These are phyloP conservation scores for Pollenia labialis DNA, from an alignment of 2,888 invertebrate genomes.

Conservation along the genomic window DNA sequence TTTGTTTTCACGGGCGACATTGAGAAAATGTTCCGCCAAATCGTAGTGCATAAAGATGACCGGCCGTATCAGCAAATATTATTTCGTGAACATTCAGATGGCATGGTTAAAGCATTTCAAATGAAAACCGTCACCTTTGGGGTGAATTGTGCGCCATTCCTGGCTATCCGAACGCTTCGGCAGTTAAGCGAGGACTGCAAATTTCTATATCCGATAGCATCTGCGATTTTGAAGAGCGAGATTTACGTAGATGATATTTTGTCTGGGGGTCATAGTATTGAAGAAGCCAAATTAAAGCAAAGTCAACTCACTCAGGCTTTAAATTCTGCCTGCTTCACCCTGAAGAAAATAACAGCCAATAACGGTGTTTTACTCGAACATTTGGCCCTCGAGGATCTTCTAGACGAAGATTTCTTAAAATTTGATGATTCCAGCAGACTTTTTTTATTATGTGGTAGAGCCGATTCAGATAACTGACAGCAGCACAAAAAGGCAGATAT, in stretches of 20 bases:
- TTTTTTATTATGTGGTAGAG: conserved; percentile 8
- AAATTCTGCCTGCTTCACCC: background rate
- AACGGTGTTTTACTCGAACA: background rate
- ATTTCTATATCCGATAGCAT: too few species aligned
- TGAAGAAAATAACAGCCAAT: conserved; percentile 4
- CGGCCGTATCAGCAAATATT: too few species aligned
- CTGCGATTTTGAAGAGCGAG: too few species aligned
- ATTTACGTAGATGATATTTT: conserved; percentile 33
- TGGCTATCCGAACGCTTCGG: background rate
- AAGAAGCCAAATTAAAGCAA: background rate
- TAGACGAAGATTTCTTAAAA: background rate
- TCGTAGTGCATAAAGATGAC: too few species aligned
- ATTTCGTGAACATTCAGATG: too few species aligned
- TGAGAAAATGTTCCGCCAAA: too few species aligned
- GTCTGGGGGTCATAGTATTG: conserved; percentile 3
- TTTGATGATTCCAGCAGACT: conserved; percentile 7
- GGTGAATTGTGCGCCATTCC: background rate
- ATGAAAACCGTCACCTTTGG: too few species aligned
- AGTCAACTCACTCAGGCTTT: background rate
- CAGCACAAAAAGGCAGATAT: conserved; percentile 8
- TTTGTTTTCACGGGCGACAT: background rate
- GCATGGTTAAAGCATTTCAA: too few species aligned
- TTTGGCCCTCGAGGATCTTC: background rate
- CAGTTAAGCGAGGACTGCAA: background rate
- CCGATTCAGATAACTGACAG: background rate